Base-by-base conservation (phyloP, 2,888 invertebrate species). In the Tachina fera region DNA sequence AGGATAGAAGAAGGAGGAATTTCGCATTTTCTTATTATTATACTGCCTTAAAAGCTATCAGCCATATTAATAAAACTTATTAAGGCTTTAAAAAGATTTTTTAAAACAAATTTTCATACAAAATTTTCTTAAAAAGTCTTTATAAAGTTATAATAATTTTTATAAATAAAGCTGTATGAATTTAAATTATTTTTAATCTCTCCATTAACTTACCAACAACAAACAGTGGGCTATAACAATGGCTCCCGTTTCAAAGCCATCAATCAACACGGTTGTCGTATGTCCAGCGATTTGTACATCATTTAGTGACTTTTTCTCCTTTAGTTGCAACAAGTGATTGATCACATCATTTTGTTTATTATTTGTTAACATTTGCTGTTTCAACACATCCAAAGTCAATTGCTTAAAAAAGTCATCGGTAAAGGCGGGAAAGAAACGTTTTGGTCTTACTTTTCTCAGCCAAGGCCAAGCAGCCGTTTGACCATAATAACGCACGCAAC, bases 211-310 rank as follows among this genome's bases (percentile, higher is more conserved):
- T 67, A 91, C 91, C 88, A 90, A 76, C 58, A 90, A 85, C 39
- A 91, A 84, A 53, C 89, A 89, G 70, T 90, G 89, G 1, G 89
- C 87, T 53, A 91, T 89, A 4, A 89, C 80, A 41, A 89, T 81
- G 19, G 90, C 89, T n/a, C 87, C 89, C 39, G 91, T 90, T 75
- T 91, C 90, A 45, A 88, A 90, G 47, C 90, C 91, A 87, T 91
- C 91, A 65, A 90, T 84, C 74, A 91, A 85, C 39, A 91, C 88
- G 8, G 91, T 90, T n/a, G 90, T 89, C 1, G 89, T 88, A 71
- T 90, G 90, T 56, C 90, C 90, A 3, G 90, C 88, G 74, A 91
- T 87, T 68, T 90, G 88, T 51, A 86, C 22, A 31, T 79, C 76
- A 22, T 84, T 88, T 68, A 91, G 75, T 13, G 87, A 74, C 70